Evolutionary conservation across 1,140 invertebrate genomes (phyloP), one percentile per base, ranked within the genome.

Genomic region (Eumaeus atala): DNA sequence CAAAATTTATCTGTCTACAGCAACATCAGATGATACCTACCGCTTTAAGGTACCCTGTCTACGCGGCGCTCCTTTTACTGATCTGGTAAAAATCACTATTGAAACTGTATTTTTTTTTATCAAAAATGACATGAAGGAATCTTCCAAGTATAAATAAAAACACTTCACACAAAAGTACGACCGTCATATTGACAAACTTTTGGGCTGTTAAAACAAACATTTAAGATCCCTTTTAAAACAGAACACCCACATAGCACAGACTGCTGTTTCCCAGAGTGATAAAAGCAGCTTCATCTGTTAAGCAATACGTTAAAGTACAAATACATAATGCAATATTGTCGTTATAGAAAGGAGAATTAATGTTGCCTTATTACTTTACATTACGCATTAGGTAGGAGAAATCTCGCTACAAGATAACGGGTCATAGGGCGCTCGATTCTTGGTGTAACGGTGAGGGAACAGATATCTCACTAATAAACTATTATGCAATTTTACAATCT

Each of bases 391-490:
- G 21, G 21, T 28, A 28, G 21, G 21, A 28, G 21, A 28, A 44
- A 44, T 44, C 40, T 44, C 40, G 40, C 10, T 3, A 28, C 21
- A 6, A 40, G 38, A 44, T 44, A 44, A 16, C 12, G 40, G 40
- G 40, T 44, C 40, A 44, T 12, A 44, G 40, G 40, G 14, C 40
- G 40, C 9, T 14, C 40, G 40, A 14, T 14, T 44, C 14, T 16
- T 16, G 12, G 12, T 16, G 17, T 16, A 14, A 44, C 40, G 14
- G 40, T 44, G 40, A 9, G 12, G 40, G 17, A 14, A 44, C 40
- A 17, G 17, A 44, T 14, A 44, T 44, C 12, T 44, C 40, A 17
- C 40, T 44, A 44, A 44, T 44, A 44, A 44, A 44, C 40, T 44
- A 44, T 44, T 44, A 44, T 44, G 40, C 40, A 44, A 44, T 18